A percentile compares a stretch with the other conserved stretches of the same genome.
phyloP scores from a whole-genome alignment of 1,140 invertebrate species.

The Eueides isabella region DNA sequence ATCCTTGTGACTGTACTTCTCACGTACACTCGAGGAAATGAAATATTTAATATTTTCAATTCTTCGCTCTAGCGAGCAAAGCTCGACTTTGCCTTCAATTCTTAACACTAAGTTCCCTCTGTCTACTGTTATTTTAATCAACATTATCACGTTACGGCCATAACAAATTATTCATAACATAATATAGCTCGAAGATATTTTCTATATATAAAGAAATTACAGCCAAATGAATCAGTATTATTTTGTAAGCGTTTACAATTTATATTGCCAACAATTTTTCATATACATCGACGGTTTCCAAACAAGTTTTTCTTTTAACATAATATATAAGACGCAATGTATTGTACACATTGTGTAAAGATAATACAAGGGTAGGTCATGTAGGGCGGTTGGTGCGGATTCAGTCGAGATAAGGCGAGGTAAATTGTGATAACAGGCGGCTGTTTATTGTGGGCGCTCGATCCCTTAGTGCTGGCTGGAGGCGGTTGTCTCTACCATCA shows the following conservation, averaged over 20 bases:
- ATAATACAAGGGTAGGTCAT: not conserved
- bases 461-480: not conserved
- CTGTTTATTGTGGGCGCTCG: conserved; percentile 7
- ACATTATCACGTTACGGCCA: not conserved
- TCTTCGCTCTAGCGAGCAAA: no score
- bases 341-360: not conserved
- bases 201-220: not conserved
- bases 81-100: no score
- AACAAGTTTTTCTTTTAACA: not conserved
- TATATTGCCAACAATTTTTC: not conserved
- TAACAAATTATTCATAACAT: not conserved
- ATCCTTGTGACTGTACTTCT: no score
- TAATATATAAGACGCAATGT: not conserved
- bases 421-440: not conserved
- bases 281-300: not conserved
- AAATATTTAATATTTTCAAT: no score
- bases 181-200: not conserved
- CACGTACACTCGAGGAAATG: no score
- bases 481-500: not conserved
- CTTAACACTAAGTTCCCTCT: not conserved
- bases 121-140: not conserved
- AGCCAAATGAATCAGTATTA: conserved; percentile 10
- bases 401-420: conserved; percentile 10
- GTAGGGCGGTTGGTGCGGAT: not conserved
- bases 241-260: not conserved